Evolutionary conservation across 2,113 vertebrate species (phyloP), one percentile per base, ranked within the genome.

Genomic region (Poeciliopsis occidentalis): DNA sequence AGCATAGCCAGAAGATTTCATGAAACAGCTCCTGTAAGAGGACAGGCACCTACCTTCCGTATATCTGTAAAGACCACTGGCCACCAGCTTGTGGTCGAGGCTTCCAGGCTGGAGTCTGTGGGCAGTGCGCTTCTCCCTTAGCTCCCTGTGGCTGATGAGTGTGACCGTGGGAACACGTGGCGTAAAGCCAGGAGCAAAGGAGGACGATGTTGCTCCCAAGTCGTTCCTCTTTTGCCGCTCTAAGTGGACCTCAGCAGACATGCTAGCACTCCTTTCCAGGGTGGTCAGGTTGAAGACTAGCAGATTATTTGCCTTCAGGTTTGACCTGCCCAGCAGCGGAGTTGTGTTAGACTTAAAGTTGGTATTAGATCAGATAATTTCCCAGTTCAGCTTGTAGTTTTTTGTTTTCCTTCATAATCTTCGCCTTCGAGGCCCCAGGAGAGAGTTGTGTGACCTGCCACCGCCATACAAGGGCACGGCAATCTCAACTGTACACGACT

Each of bases 111-210:
- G 81, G 26, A 66, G 70, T 64, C 73, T 80, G 68, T 78, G 86
- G 34, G 74, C 29, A 12, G 60, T 7, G 3, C 67, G 79, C 65
- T 89, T 92, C 6, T 89, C 85, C 65, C 69, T 71, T 30, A 75
- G 64, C 72, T 73, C 77, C 22, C 90, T 88, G 83, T 80, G 88
- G 88, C 88, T 94, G 83, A 92, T 92, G 72, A 95, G 87, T 10
- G 83, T 93, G 67, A 94, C 93, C 0, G 94, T 94, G 39, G 93
- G 91, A 24, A 94, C 87, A 44, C 76, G 76, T 15, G 80, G 75
- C 61, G 74, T 44, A 15, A 87, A 76, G 12, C 67, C 69, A 2
- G 78, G 29, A 13, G 64, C 76, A 2, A 71, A 54, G 4, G 88
- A 78, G 22, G 78, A 34, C 13, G 22, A 57, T 57, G 27, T 60